Base-by-base conservation (phyloP, 2,113 vertebrate species). In the Alligator sinensis region DNA sequence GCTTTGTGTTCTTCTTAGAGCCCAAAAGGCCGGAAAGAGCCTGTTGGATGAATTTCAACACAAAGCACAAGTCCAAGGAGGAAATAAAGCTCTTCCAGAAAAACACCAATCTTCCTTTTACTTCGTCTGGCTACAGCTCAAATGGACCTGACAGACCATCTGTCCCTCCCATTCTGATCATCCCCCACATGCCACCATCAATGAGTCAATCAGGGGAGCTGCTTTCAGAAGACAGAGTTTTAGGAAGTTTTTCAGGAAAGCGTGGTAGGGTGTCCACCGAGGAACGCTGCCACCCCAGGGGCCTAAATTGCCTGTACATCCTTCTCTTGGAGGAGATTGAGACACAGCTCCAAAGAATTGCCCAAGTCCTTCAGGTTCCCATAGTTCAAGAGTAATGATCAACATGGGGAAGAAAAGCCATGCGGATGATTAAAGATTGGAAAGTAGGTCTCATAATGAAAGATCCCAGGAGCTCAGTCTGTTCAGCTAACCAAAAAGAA, bases 1-100 rank as follows among this genome's bases (percentile, higher is more conserved):
- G 96, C 95, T 96, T 93, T 94, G 92, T 96, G 80, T 6, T 94
- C 96, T 90, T 95, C 95, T 95, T 93, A 93, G 92, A 94, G 93
- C 95, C 93, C 87, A 86, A 96, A 95, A 96, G 83, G 76, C 95
- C 95, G 96, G 96, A 91, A 92, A 96, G 85, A 88, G 89, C 5
- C 87, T 94, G n/a, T 89, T 97, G 95, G 95, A 97, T 93, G 95
- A 95, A 91, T 96, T 97, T 97, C 96, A 97, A 94, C 64, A 94
- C 86, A 30, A 89, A 80, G 78, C 90, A 95, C 83, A 91, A 91
- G 78, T 96, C 95, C 96, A 97, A 94, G 92, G 83, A 96, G 96
- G 95, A 97, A 97, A 96, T 92, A 96, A 96, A 63, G 47, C 95
- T 94, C 92, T 95, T 96, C 95, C 96, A 96, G 91, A 97, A 94